phyloP scores from a whole-genome alignment of 2,888 invertebrate genomes.

The Criorhina ranunculi region DNA sequence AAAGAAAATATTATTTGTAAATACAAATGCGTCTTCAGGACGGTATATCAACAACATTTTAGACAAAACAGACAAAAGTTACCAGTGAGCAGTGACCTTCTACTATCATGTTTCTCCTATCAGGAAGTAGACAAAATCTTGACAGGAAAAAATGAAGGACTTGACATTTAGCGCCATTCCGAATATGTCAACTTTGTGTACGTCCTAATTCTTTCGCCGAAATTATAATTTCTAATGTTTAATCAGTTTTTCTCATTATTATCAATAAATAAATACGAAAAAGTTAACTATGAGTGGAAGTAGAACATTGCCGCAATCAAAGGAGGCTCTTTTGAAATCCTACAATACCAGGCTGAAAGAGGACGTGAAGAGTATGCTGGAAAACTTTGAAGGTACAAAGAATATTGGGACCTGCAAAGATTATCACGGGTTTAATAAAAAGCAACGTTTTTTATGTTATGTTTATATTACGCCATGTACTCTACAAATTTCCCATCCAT shows the following conservation, averaged over 20 bases:
- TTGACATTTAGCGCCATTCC: constrained; percentile 11
- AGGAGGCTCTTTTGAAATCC: constrained; percentile 97
- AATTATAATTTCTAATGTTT: not conserved
- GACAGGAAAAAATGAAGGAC: not conserved
- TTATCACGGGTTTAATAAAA: not conserved
- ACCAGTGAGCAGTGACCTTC: no score
- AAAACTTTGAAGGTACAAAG: constrained; percentile 94
- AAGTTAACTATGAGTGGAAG: constrained; percentile 79
- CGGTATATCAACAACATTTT: no score
- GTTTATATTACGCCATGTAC: no score
- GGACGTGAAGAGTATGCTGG: constrained; percentile 98
- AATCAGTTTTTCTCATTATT: not conserved
- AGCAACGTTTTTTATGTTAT: no score
- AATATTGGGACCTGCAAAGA: not conserved
- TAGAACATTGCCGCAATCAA: constrained; percentile 93
- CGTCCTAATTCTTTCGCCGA: not conserved
- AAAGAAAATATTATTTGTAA: no score
- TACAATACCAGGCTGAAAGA: constrained; percentile 97
- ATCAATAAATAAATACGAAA: constrained; percentile 11
- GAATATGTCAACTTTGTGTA: constrained; percentile 44
- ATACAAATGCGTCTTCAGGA: no score
- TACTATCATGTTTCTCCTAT: not conserved
- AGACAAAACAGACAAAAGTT: no score
- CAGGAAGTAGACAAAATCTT: not conserved
- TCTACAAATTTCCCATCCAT: no score